Conservation (phyloP, 2,888 invertebrate genomes). For the Masnerella sp. region DNA sequence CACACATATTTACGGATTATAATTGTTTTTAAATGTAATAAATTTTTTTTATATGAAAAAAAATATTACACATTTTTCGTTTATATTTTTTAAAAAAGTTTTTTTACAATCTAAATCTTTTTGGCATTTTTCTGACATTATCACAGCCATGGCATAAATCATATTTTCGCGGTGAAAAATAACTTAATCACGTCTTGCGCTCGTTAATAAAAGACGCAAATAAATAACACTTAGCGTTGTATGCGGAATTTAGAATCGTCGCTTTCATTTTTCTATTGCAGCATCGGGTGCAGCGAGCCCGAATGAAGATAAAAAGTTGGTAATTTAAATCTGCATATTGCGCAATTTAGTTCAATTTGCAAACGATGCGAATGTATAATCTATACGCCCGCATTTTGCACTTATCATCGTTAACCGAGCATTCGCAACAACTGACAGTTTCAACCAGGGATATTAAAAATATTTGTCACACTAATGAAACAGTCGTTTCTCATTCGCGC, state of each 20-base stretch:
- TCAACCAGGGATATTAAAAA: slow-evolving; percentile 40
- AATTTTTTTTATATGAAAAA: no score
- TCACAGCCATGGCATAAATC: slow-evolving; percentile 13
- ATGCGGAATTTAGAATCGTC: slow-evolving; percentile 41
- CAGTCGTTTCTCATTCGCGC: slow-evolving; percentile 18
- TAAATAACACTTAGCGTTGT: slow-evolving; percentile 46
- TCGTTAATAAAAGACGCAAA: slow-evolving; percentile 35
- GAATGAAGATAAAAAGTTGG: slow-evolving; percentile 57
- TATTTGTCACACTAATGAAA: slow-evolving; percentile 43
- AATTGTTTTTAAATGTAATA: no score
- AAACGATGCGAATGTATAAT: slow-evolving; percentile 53
- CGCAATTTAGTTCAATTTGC: slow-evolving; percentile 59
- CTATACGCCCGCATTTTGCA: slow-evolving; percentile 37
- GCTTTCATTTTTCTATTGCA: slow-evolving; percentile 46
- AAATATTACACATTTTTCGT: no score
- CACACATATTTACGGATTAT: no score
- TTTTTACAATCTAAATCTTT: no score
- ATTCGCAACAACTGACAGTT: slow-evolving; percentile 23
- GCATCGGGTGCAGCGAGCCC: slow-evolving; percentile 18
- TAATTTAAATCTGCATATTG: slow-evolving; percentile 58
- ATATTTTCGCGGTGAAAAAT: slow-evolving; percentile 12
- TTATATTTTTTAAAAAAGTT: no score
- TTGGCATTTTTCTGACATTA: no score
- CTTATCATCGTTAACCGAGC: slow-evolving; percentile 46
- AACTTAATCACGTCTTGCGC: slow-evolving; percentile 33